Evolutionary conservation across 2,113 vertebrate genomes (phyloP).

Genomic region (Synodontis membranacea): DNA sequence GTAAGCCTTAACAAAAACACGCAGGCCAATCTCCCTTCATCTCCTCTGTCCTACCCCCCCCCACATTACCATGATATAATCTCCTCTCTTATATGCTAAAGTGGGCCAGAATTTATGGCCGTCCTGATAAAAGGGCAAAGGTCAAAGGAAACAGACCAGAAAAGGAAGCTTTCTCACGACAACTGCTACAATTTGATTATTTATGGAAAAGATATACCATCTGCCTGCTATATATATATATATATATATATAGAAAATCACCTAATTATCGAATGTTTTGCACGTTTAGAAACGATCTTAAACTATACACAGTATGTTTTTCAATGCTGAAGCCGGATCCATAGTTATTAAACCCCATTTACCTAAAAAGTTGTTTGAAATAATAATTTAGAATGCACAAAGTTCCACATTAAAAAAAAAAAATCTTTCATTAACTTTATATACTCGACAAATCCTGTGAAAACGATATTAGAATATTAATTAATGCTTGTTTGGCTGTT

Average conservation of each 20-base stretch:
- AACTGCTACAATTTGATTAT: neutral
- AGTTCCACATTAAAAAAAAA: neutral
- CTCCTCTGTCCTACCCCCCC: slow-evolving; percentile 42
- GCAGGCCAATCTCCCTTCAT: slow-evolving; percentile 59
- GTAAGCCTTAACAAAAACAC: slow-evolving; percentile 58
- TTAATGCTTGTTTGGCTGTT: no score
- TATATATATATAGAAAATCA: no score
- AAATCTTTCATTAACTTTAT: no score
- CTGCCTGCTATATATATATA: no score
- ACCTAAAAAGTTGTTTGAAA: neutral
- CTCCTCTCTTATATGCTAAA: slow-evolving; percentile 67
- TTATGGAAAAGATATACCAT: neutral
- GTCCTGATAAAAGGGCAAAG: slow-evolving; percentile 69
- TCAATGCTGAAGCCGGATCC: neutral
- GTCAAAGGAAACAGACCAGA: slow-evolving; percentile 57
- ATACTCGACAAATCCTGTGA: neutral
- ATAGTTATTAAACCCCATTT: neutral
- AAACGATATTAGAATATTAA: neutral
- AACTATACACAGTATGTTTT: neutral
- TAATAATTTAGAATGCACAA: neutral
- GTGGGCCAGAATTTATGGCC: slow-evolving; percentile 65
- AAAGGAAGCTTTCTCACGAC: slow-evolving; percentile 5
- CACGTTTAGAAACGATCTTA: neutral
- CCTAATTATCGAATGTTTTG: neutral
- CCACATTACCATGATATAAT: slow-evolving; percentile 59